Conservation (phyloP, 2,888 invertebrate species). For the Dasypogon diadema region DNA sequence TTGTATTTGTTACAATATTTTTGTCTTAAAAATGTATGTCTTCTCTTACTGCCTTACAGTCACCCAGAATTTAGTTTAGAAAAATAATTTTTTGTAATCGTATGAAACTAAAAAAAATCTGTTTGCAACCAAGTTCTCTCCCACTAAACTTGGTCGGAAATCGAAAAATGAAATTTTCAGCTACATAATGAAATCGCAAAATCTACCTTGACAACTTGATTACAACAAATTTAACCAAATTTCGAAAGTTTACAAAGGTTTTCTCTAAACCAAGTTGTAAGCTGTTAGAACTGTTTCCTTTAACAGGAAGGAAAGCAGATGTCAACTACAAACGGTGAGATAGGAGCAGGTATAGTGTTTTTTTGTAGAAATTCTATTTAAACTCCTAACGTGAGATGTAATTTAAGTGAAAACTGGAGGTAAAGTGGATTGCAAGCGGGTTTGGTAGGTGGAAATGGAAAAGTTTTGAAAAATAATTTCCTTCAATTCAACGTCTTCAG, state of each 20-base stretch:
- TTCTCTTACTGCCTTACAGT: too few relatives aligned
- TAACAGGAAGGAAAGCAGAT: background rate
- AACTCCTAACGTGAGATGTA: slow-evolving; percentile 10
- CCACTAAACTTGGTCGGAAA: too few relatives aligned
- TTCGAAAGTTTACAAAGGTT: background rate
- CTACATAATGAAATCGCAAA: too few relatives aligned
- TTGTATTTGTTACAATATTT: too few relatives aligned
- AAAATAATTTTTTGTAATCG: too few relatives aligned
- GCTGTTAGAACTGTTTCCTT: background rate
- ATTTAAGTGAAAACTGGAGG: slow-evolving; percentile 2
- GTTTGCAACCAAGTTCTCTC: too few relatives aligned
- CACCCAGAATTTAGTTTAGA: too few relatives aligned
- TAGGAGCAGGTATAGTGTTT: background rate
- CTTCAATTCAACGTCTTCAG: slow-evolving; percentile 12
- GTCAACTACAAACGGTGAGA: slow-evolving; percentile 25
- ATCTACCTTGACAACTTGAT: too few relatives aligned
- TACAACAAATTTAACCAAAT: background rate
- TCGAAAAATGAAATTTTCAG: too few relatives aligned
- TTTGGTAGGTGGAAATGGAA: background rate
- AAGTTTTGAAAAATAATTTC: slow-evolving; percentile 48
- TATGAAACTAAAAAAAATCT: too few relatives aligned
- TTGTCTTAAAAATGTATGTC: too few relatives aligned
- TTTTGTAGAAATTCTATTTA: background rate
- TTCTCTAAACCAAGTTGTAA: background rate
- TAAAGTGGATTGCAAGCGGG: background rate